Base-by-base conservation (phyloP, 37 sponge, comb jelly and placozoan species). In the Halisarca cf. caerulea region DNA sequence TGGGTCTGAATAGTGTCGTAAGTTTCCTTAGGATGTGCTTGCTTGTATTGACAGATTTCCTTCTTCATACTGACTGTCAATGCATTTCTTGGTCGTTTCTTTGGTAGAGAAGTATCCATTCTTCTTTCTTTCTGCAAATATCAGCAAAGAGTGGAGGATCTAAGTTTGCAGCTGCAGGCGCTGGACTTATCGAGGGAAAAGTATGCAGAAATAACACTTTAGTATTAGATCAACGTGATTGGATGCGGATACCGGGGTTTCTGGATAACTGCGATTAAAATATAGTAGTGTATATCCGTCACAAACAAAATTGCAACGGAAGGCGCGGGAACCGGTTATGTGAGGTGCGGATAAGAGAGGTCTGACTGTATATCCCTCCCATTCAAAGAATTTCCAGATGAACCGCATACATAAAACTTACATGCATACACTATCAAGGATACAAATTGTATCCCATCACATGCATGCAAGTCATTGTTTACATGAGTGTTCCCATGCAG, bases 221-320 rank as follows among this genome's bases (percentile, higher is more conserved):
- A 71, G 72, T 71, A 71, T 71, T 9, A 35, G 34, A 71, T 34
- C 3, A 71, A 18, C 32, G 72, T 71, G 72, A 71, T 8, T 18
- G 40, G 72, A 71, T 71, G 72, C 72, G 40, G 72, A 71, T 71
- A 71, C 8, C 72, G 40, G 34, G 72, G 72, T 71, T 71, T 71
- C 72, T 39, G 40, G 72, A 34, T 71, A 71, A 71, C 32, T 6
- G 72, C 14, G 72, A 39, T n/a, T n/a, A 34, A 71, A 71, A 71
- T 34, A 34, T 5, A 34, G 34, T 71, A 8, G 72, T 33, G 72
- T 39, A 71, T 35, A 71, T 71, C 32, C 21, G 72, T 71, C 32
- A 34, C 72, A 71, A 30, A 35, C 14, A 39, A 39, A 71, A 71
- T 34, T 71, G 36, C 14, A 34, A 39, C 40, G 72, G 72, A 71